Conservation (phyloP, 2,888 invertebrate genomes). For the Adelognathus sp. region DNA sequence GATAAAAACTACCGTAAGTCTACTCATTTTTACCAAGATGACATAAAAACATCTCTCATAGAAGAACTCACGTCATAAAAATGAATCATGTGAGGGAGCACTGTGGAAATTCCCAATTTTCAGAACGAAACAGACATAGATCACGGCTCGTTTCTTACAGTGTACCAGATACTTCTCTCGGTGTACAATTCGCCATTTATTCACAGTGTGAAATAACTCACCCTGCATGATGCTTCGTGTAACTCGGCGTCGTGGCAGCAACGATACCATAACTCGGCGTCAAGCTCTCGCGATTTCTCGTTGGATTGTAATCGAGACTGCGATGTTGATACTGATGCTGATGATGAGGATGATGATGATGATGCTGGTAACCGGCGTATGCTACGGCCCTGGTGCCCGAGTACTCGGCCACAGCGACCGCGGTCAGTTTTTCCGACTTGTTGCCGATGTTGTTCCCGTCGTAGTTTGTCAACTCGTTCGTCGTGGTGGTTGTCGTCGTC, state of each 20-base stretch:
- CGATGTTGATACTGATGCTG: no score
- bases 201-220: slow-evolving; percentile 61
- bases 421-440: slow-evolving; percentile 66
- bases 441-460: slow-evolving; percentile 7
- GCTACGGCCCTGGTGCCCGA: slow-evolving; percentile 69
- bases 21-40: no score
- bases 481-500: slow-evolving; percentile 32
- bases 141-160: no score
- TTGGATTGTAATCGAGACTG: slow-evolving; percentile 45
- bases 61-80: no score
- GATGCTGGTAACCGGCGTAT: slow-evolving; percentile 68
- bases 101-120: no score
- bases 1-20: no score
- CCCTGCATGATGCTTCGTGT: slow-evolving; percentile 76
- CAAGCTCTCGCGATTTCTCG: slow-evolving; percentile 33
- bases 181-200: no score
- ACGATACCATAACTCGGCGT: slow-evolving; percentile 34
- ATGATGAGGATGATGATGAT: slow-evolving; percentile 51
- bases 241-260: slow-evolving; percentile 62
- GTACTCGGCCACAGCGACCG: slow-evolving; percentile 66
- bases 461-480: slow-evolving; percentile 28
- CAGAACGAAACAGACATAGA: no score
- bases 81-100: no score
- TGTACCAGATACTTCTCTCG: no score
- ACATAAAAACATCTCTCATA: no score